Evolutionary conservation across 2,888 invertebrate species (phyloP), one percentile per base, ranked within the genome.

Genomic region (Periphyllus acericola): DNA sequence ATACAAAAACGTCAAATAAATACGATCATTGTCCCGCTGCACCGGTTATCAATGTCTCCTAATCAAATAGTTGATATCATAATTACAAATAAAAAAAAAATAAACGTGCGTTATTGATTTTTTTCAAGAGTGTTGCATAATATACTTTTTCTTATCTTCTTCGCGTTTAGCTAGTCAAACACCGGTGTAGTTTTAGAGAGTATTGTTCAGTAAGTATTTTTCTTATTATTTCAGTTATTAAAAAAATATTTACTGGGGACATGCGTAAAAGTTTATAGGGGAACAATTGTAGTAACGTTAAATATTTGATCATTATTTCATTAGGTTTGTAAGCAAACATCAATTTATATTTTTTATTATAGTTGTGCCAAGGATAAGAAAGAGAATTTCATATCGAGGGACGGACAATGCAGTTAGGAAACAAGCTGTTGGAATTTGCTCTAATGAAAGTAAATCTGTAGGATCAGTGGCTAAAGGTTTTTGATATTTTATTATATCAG

Each of bases 241-340:
- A 34, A 72, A 34, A 72, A 72, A 72, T 72, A 72, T 72, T 72
- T 32, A 34, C 17, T 72, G 71, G 71, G 71, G 14, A 72, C 71
- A 72, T 8, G 19, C 32, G 71, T 34, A 72, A 72, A 5, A 46
- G 46, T 46, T 46, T 11, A 46, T 46, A 8, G 46, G 11, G 46
- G 46, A 11, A 46, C 46, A 46, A 46, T 46, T 8, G 11, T 46
- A 8, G 46, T 46, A 46, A 46, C 46, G 11, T 46, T 46, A 46
- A 46, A 8, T 11, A 11, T n/a, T 11, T 46, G 71, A 32, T 72
- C 32, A 72, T 32, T 29, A 72, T 71, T 71, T 71, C 14, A 17
- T 71, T 32, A 3, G 3, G 19, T 72, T 72, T 72, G 3, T 34
- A 72, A 36, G 3, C 34, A 72, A 4, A 11, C 1, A 72, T 36